Percentiles rank a stretch among this genome's conserved stretches.
Conservation (phyloP, 1,140 invertebrate species). For the Pristionchus pacificus region DNA sequence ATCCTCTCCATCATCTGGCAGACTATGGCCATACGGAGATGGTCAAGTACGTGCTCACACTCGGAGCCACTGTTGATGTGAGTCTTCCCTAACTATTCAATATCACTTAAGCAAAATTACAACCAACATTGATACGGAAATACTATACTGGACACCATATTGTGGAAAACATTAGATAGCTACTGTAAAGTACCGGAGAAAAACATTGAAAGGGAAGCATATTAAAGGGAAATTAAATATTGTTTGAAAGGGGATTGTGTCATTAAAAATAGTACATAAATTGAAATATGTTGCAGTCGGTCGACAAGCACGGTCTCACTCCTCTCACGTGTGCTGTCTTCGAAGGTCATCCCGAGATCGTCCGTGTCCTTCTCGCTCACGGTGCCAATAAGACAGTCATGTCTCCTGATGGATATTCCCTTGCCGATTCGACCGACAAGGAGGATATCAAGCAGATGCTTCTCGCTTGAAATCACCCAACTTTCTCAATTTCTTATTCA, state of each 20-base stretch:
- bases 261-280: no score
- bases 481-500: background rate
- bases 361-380: constrained; percentile 18
- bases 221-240: no score
- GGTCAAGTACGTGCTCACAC: constrained; percentile 16
- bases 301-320: constrained; percentile 24
- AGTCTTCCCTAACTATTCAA: no score
- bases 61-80: constrained; percentile 25
- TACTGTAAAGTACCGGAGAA: no score
- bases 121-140: no score
- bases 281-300: constrained; percentile 11
- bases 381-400: constrained; percentile 12
- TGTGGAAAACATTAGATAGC: no score
- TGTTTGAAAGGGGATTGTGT: no score
- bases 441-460: constrained; percentile 11
- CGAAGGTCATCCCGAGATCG: constrained; percentile 15
- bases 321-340: constrained; percentile 24
- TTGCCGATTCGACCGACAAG: constrained; percentile 20
- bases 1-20: constrained; percentile 21
- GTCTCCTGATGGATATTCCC: constrained; percentile 19
- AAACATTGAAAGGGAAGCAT: no score
- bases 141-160: no score
- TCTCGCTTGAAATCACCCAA: background rate
- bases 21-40: constrained; percentile 23
- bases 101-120: no score